Percentiles rank a stretch among this genome's conserved stretches.
These are phyloP conservation scores for Menura novaehollandiae DNA, from an alignment of 2,113 vertebrate species.

Conservation along the genomic window DNA sequence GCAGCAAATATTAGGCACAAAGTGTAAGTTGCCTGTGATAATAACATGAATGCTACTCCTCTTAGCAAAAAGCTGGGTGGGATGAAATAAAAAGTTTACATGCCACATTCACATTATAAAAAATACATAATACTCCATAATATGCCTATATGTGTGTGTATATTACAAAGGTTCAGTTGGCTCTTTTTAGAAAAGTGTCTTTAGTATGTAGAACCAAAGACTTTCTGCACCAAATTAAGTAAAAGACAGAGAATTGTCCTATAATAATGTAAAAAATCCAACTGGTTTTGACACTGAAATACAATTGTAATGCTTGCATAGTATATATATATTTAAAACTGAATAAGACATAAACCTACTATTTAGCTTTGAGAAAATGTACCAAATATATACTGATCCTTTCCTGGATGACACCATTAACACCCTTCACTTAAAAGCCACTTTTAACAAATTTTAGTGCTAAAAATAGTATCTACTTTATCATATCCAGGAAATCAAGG, in stretches of 20 bases:
- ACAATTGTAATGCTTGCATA: background rate
- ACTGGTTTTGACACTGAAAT: background rate
- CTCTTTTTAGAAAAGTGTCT: background rate
- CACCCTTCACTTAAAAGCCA: background rate
- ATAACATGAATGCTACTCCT: background rate
- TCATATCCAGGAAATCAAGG: conserved; percentile 1
- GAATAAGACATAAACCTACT: background rate
- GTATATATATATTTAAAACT: background rate
- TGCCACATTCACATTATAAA: background rate
- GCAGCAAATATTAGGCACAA: background rate
- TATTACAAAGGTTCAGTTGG: background rate
- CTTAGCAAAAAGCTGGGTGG: background rate
- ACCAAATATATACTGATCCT: background rate
- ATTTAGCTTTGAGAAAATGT: conserved; percentile 45
- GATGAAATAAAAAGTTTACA: background rate
- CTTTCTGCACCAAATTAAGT: background rate
- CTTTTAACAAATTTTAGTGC: background rate
- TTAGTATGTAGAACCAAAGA: background rate
- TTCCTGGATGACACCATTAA: background rate
- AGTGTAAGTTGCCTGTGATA: background rate
- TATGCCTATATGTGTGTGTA: background rate
- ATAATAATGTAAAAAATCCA: background rate
- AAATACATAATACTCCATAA: background rate
- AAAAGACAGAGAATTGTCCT: background rate
- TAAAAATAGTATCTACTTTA: background rate